These are phyloP conservation scores for Rhipidura dahli DNA, from an alignment of 2,113 vertebrate genomes.

Conservation along the genomic window DNA sequence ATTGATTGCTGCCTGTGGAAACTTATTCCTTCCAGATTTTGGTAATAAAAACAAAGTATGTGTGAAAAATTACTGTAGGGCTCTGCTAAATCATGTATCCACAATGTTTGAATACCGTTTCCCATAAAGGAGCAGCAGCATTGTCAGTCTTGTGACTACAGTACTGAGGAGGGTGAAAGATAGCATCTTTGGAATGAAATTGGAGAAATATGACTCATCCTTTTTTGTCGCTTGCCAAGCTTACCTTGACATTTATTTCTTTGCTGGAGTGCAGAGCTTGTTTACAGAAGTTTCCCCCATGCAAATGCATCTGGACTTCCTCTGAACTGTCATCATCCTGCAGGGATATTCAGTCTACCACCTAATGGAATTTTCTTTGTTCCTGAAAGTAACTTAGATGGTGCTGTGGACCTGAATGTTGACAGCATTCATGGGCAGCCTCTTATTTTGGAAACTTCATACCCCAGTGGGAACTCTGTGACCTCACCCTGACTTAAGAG, in stretches of 20 bases:
- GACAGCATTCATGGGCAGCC: background rate
- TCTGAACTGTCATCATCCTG: conserved; percentile 60
- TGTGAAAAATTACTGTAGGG: conserved; percentile 60
- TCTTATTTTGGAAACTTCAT: background rate
- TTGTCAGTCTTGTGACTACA: conserved; percentile 54
- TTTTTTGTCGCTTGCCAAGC: conserved; percentile 68
- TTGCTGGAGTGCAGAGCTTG: conserved; percentile 61
- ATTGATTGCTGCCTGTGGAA: conserved; percentile 49
- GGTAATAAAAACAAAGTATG: conserved; percentile 66
- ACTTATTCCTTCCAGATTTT: conserved; percentile 48
- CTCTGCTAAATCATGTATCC: conserved; percentile 13
- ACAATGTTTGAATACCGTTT: conserved; percentile 47
- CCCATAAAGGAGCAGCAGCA: conserved; percentile 73
- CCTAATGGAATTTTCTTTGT: background rate
- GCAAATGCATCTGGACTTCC: conserved; percentile 78
- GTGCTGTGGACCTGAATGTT: background rate
- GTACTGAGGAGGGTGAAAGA: conserved; percentile 73
- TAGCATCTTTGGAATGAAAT: conserved; percentile 75
- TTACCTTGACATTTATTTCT: conserved; percentile 85
- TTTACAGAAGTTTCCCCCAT: conserved; percentile 72
- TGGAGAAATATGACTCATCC: conserved; percentile 76
- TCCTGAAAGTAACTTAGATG: background rate
- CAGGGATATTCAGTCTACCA: background rate
- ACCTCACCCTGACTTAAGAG: background rate
- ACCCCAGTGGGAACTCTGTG: background rate